A percentile compares a stretch with the other conserved stretches of the same genome.
These are phyloP conservation scores for Parasteatoda tepidariorum DNA, from an alignment of 1,140 invertebrate species.

Conservation along the genomic window DNA sequence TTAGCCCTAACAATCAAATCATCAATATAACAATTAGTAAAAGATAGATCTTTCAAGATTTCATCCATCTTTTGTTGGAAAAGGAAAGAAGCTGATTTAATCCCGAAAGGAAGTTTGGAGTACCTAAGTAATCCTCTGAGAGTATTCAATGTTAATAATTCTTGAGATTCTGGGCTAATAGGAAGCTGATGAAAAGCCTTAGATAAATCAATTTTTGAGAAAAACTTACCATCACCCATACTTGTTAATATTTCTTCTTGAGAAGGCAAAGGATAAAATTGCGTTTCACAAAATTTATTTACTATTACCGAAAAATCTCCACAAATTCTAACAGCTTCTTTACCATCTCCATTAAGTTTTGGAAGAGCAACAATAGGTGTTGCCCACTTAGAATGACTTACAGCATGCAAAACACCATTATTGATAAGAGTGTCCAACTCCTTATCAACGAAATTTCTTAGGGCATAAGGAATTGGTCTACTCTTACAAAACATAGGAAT, in stretches of 20 bases:
- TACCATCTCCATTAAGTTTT: not conserved
- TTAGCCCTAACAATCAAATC: not conserved
- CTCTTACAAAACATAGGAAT: too few relatives aligned
- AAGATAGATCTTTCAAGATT: not conserved
- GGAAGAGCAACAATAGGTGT: not conserved
- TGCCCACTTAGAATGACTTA: not conserved
- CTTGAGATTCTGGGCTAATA: not conserved
- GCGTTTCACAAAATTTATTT: not conserved
- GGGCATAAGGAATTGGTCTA: not conserved
- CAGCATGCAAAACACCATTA: not conserved
- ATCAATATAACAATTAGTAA: not conserved
- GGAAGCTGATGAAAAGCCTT: not conserved
- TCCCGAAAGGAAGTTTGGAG: not conserved
- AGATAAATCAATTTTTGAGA: constrained; percentile 1
- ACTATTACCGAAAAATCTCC: not conserved
- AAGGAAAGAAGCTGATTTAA: not conserved
- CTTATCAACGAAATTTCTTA: not conserved
- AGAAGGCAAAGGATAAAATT: not conserved
- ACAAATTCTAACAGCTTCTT: not conserved
- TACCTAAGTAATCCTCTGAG: constrained; percentile 63
- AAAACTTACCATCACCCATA: too few relatives aligned
- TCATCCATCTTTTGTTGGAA: not conserved
- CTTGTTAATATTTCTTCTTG: not conserved
- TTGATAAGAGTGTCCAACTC: not conserved
- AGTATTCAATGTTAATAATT: not conserved